Evolutionary conservation across 2,113 vertebrate genomes (phyloP).

Genomic region (Cavia aperea): DNA sequence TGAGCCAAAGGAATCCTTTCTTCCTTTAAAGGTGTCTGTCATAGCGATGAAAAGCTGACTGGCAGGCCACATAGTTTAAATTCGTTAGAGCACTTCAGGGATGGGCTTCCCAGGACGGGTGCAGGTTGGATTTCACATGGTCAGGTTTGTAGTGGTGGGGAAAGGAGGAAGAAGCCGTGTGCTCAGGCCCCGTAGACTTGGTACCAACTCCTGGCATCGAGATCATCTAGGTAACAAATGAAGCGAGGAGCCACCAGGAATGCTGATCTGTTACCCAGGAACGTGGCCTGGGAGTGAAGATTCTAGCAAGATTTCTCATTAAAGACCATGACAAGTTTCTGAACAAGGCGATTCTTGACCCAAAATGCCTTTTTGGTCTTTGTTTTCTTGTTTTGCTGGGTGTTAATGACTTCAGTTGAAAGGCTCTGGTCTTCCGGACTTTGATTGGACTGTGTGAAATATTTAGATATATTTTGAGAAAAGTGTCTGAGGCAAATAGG

Average conservation of each 20-base stretch:
- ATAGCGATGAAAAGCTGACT: background rate
- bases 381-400: background rate
- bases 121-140: background rate
- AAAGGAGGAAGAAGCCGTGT: background rate
- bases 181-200: rapidly evolving
- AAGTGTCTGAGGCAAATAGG: background rate
- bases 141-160: background rate
- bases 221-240: background rate
- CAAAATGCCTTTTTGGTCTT: background rate
- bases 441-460: background rate
- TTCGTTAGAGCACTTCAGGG: background rate
- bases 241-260: rapidly evolving
- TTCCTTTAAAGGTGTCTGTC: background rate
- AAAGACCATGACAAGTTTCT: background rate
- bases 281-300: background rate
- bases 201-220: rapidly evolving
- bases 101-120: background rate
- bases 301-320: background rate
- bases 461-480: background rate
- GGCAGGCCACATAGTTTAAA: background rate
- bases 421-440: background rate
- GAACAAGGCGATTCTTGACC: background rate
- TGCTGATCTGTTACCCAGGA: background rate
- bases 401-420: background rate
- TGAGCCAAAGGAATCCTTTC: background rate